phyloP scores from a whole-genome alignment of 2,797 vertebrate species.

The Echeneis naucrates region DNA sequence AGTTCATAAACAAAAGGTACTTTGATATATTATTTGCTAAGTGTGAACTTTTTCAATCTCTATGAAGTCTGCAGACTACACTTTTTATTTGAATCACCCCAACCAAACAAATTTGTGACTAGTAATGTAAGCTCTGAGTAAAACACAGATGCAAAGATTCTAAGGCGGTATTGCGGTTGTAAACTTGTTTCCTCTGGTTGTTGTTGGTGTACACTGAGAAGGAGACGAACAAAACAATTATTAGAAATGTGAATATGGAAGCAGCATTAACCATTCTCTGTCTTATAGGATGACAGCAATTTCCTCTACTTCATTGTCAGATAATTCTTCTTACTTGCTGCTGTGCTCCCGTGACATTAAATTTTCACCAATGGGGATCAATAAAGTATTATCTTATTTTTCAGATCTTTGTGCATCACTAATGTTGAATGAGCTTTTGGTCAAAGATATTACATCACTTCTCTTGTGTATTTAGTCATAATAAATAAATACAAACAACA shows the following conservation, averaged over 20 bases:
- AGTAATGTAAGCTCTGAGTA: neutral
- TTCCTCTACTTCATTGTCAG: neutral
- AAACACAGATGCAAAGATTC: neutral
- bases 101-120: neutral
- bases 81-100: constrained; percentile 3
- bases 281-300: neutral
- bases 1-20: neutral
- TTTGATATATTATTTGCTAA: neutral
- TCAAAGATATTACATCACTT: neutral
- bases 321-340: no score
- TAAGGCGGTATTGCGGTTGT: neutral
- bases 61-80: neutral
- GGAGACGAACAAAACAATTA: neutral
- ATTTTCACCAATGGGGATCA: no score
- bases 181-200: neutral
- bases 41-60: neutral
- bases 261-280: neutral
- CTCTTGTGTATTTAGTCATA: neutral
- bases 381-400: no score
- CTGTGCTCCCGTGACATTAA: no score
- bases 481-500: constrained; percentile 3
- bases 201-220: neutral
- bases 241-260: neutral
- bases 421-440: neutral
- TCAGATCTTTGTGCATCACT: neutral